Evolutionary conservation across 2,888 invertebrate species (phyloP).

Genomic region (Cyclophora albipunctata): DNA sequence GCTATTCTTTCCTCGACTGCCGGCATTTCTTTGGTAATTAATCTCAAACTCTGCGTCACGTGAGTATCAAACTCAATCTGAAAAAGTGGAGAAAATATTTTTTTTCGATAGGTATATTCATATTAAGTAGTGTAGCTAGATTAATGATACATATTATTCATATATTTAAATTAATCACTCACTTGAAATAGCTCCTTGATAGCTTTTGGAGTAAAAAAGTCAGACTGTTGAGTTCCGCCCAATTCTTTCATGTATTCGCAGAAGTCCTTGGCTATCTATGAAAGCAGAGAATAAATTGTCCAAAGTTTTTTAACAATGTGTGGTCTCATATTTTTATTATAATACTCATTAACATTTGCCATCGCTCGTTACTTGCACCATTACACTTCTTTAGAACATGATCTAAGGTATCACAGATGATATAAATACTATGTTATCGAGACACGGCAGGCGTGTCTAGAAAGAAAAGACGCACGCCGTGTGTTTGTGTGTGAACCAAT

Average conservation of each 20-base stretch:
- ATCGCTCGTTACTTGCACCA: too few species aligned
- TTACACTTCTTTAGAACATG: too few species aligned
- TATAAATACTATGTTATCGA: too few species aligned
- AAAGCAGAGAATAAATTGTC: neutral
- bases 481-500: too few species aligned
- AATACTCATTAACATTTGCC: too few species aligned
- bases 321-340: too few species aligned
- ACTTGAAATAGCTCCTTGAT: constrained; percentile 70
- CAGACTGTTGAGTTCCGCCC: constrained; percentile 66
- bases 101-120: constrained; percentile 1
- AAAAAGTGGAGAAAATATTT: constrained; percentile 7
- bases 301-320: too few species aligned
- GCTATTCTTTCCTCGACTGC: constrained; percentile 75
- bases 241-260: constrained; percentile 66
- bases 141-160: neutral
- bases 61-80: constrained; percentile 77
- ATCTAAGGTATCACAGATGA: too few species aligned
- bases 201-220: constrained; percentile 62
- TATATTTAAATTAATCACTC: constrained; percentile 12
- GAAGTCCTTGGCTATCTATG: constrained; percentile 63
- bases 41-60: constrained; percentile 69
- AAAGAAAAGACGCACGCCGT: too few species aligned
- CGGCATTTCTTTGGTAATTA: constrained; percentile 75
- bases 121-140: neutral
- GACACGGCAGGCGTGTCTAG: too few species aligned